Percentiles rank a stretch among this genome's conserved stretches.
phyloP scores from a whole-genome alignment of 92 coral and sea anemone species.

The Palythoa grandiflora region DNA sequence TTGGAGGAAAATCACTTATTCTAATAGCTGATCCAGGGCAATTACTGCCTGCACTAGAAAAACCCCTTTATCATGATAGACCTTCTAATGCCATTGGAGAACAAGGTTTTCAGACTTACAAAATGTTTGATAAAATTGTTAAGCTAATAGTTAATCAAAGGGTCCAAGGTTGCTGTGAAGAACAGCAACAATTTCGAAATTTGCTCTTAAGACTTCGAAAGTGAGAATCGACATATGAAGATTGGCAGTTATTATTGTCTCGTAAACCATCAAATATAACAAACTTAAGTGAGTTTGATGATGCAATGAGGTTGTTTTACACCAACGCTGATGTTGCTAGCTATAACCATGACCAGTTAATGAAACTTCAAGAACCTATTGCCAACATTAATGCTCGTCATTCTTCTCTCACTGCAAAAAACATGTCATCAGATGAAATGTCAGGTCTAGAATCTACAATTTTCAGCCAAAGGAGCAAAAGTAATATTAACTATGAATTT shows the following conservation, averaged over 20 bases:
- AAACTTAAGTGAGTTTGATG: not conserved
- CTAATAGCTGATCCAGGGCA: conserved; percentile 31
- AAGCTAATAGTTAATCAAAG: conserved; percentile 37
- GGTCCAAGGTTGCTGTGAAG: conserved; percentile 44
- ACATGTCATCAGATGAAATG: too few relatives aligned
- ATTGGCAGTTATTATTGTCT: conserved; percentile 33
- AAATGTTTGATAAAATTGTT: conserved; percentile 38
- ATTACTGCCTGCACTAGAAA: conserved; percentile 44
- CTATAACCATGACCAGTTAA: too few relatives aligned
- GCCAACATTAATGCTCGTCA: too few relatives aligned
- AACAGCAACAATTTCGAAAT: conserved; percentile 50
- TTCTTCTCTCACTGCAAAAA: too few relatives aligned
- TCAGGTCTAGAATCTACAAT: too few relatives aligned
- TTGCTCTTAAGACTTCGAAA: conserved; percentile 3
- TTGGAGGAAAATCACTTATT: conserved; percentile 48
- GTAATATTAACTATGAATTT: too few relatives aligned
- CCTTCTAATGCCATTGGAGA: conserved; percentile 52
- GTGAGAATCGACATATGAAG: too few relatives aligned
- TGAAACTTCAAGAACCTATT: not conserved
- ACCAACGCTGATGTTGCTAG: not conserved
- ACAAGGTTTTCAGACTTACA: conserved; percentile 45
- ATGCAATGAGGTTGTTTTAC: conserved; percentile 20
- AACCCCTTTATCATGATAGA: conserved; percentile 59
- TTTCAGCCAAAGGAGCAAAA: too few relatives aligned
- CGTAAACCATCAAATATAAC: conserved; percentile 52